Evolutionary conservation across 2,113 vertebrate genomes (phyloP), one percentile per base, ranked within the genome.

Genomic region (Psittacus erithacus): DNA sequence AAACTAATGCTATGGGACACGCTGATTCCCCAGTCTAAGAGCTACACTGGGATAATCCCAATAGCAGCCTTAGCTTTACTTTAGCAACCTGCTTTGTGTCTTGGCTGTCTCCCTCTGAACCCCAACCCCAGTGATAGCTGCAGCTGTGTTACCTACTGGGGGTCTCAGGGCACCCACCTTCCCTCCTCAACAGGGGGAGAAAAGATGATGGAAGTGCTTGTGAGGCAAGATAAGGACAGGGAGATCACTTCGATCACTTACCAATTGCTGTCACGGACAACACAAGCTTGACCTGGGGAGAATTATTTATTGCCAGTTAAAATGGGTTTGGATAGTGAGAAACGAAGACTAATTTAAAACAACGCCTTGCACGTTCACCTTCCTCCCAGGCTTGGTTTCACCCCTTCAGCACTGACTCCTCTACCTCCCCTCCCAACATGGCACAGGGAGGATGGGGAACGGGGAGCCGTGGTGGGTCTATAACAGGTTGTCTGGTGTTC

Each of bases 211-310:
- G 28, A 67, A 88, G 73, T 25, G 24, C 38, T 65, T 1, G 0
- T 16, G 38, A 39, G 38, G 39, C 43, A n/a, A 15, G 16, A 20
- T 35, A 33, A 49, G 38, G 38, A 28, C 73, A n/a, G 14, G 20
- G n/a, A 38, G 17, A 33, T 55, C 39, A 17, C 10, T 79, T 62
- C 27, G 7, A 29, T 49, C 39, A 15, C 12, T 73, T 68, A 53
- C 3, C 10, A 38, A 0, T 20, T 41, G 53, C n/a, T n/a, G 31
- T 24, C 52, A 41, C 0, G 0, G 25, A 49, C 29, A 50, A 70
- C 82, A 33, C 43, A 78, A 59, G 18, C 39, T 62, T 55, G 62
- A 53, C n/a, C 33, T 59, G 57, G 28, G 65, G 31, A 74, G 18
- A 68, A 74, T 35, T 78, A 65, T 88, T 73, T 47, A 62, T 29